These are phyloP conservation scores for Melipona bicolor DNA, from an alignment of 2,888 invertebrate genomes.

Conservation along the genomic window DNA sequence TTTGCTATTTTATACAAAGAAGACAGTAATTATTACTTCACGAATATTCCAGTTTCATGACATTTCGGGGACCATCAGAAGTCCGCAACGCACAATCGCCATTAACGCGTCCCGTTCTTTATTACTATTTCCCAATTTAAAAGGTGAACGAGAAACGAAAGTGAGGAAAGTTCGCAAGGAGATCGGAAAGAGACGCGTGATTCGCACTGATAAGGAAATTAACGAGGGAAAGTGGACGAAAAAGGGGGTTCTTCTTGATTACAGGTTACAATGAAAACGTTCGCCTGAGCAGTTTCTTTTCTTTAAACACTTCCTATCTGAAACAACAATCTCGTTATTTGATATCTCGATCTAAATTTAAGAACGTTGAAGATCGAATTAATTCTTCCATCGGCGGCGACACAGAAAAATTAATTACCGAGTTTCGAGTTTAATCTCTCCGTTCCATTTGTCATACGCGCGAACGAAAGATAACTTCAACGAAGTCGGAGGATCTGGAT, in stretches of 20 bases:
- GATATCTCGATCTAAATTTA: neutral
- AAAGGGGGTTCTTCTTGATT: too few species aligned
- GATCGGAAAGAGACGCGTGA: too few species aligned
- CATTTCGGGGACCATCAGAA: neutral
- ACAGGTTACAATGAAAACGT: too few species aligned
- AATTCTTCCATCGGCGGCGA: neutral
- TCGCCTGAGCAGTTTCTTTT: too few species aligned
- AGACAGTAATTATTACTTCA: neutral
- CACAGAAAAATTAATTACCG: neutral
- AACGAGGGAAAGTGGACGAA: too few species aligned
- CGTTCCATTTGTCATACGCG: neutral
- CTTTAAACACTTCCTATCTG: neutral
- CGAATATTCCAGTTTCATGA: neutral
- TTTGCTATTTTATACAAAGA: neutral
- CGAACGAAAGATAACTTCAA: neutral
- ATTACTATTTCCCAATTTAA: neutral
- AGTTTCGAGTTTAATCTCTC: neutral
- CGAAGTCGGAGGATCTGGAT: slow-evolving; percentile 1
- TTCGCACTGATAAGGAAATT: too few species aligned
- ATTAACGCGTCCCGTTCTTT: neutral
- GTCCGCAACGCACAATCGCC: neutral
- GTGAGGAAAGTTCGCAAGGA: neutral
- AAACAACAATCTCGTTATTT: neutral
- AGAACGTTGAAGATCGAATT: neutral
- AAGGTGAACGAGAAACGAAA: neutral